A percentile compares a stretch with the other conserved stretches of the same genome.
These are phyloP conservation scores for Myotis findleyi DNA, from an alignment of 2,797 vertebrate species.

Conservation along the genomic window DNA sequence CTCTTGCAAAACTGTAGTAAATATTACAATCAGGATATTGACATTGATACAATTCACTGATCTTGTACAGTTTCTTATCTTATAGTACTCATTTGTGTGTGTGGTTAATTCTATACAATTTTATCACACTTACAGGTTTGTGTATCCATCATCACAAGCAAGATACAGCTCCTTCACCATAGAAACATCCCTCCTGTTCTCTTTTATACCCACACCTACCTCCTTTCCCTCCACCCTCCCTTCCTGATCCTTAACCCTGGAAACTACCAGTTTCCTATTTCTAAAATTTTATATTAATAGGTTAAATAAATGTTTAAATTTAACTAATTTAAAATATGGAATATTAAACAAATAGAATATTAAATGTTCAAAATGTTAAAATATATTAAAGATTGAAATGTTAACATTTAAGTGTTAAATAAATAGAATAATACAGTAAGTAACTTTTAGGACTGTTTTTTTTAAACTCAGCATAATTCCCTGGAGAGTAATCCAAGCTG, in stretches of 20 bases:
- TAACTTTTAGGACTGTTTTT: neutral
- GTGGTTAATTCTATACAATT: neutral
- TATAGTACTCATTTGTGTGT: neutral
- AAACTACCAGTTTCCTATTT: neutral
- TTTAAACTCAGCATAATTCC: neutral
- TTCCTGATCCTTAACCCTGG: neutral
- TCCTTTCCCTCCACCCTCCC: neutral
- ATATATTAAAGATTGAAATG: neutral
- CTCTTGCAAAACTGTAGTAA: neutral
- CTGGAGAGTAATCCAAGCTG: neutral
- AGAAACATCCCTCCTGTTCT: neutral
- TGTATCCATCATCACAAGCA: neutral
- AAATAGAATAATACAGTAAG: neutral
- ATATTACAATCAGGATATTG: neutral
- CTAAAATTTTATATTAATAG: constrained; percentile 8
- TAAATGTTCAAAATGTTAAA: neutral
- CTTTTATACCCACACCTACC: neutral
- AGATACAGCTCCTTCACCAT: neutral
- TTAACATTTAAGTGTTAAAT: neutral
- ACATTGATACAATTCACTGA: neutral
- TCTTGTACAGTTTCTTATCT: neutral
- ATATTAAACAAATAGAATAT: neutral
- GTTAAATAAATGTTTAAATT: neutral
- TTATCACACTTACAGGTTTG: neutral
- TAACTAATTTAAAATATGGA: constrained; percentile 21